Evolutionary conservation across 2,797 vertebrate genomes (phyloP).

Genomic region (Spinibarbus caldwelli): DNA sequence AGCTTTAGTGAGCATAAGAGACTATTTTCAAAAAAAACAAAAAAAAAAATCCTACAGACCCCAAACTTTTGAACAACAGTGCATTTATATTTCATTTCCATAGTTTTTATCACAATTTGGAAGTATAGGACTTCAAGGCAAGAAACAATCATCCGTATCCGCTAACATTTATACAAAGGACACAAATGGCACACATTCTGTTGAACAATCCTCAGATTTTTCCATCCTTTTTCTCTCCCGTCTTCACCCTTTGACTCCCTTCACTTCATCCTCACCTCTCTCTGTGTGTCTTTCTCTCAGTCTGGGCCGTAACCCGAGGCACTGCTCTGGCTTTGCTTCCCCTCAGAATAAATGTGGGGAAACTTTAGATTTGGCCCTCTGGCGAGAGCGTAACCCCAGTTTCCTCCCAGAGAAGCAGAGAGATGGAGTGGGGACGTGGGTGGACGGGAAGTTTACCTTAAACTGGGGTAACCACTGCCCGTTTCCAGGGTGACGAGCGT

Average conservation of each 20-base stretch:
- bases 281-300: background rate
- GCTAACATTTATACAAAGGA: too few relatives aligned
- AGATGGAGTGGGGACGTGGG: constrained; percentile 30
- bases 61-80: background rate
- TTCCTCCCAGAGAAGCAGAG: constrained; percentile 47
- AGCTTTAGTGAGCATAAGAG: background rate
- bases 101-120: background rate
- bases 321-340: constrained; percentile 25
- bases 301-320: constrained; percentile 41
- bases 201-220: background rate
- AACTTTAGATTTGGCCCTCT: constrained; percentile 54
- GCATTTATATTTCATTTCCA: background rate
- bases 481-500: too few relatives aligned
- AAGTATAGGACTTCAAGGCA: background rate
- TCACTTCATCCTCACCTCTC: constrained; percentile 25
- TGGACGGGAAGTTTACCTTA: constrained; percentile 37
- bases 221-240: background rate
- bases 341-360: constrained; percentile 49
- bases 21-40: background rate
- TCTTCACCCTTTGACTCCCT: background rate
- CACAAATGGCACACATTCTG: background rate
- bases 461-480: constrained; percentile 45
- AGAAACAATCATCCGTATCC: background rate
- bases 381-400: constrained; percentile 42
- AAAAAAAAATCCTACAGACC: background rate